phyloP scores from a whole-genome alignment of 2,113 vertebrate genomes.

The Emydura subglobosa region DNA sequence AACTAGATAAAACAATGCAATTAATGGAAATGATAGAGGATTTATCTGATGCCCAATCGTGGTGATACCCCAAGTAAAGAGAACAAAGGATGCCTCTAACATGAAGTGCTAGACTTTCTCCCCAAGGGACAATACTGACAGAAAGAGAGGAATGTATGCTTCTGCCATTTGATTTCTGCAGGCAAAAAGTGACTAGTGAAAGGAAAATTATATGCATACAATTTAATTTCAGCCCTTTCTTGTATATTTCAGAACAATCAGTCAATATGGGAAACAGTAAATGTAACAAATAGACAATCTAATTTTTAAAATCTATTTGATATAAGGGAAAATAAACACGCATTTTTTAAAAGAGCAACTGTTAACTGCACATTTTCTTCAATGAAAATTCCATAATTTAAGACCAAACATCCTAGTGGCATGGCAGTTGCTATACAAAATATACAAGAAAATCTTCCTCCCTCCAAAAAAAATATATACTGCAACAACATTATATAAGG shows the following conservation, averaged over 20 bases:
- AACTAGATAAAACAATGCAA: constrained; percentile 63
- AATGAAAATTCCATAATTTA: not conserved
- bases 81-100: constrained; percentile 72
- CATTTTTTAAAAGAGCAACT: not conserved
- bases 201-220: not conserved
- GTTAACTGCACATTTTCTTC: not conserved
- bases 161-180: constrained; percentile 63
- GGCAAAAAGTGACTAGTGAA: constrained; percentile 59
- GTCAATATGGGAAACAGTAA: not conserved
- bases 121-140: constrained; percentile 65
- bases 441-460: not conserved
- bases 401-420: not conserved
- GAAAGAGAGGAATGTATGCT: constrained; percentile 53
- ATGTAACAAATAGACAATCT: not conserved
- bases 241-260: not conserved
- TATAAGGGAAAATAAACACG: not conserved
- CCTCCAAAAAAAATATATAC: not conserved
- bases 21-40: constrained; percentile 50
- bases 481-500: not conserved
- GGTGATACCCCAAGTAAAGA: constrained; percentile 41
- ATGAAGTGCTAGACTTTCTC: constrained; percentile 54
- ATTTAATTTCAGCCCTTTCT: not conserved
- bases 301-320: not conserved
- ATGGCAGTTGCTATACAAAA: not conserved
- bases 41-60: constrained; percentile 57